Conservation (phyloP, 1,140 invertebrate genomes). For the Micrasema longulum region DNA sequence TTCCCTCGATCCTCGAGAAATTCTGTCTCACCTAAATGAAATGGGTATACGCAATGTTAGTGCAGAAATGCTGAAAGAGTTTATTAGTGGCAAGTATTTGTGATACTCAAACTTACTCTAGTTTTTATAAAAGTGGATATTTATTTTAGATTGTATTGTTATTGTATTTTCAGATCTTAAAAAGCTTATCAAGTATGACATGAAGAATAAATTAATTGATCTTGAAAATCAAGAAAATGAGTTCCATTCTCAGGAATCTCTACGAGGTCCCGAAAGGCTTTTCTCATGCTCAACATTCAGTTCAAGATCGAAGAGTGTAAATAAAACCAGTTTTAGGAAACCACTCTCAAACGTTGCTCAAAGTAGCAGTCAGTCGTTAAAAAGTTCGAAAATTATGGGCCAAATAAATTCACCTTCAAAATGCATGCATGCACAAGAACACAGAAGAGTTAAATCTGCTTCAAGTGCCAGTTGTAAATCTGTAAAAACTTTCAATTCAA, state of each 20-base stretch:
- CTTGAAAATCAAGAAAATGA: conserved; percentile 52
- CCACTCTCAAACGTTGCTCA: conserved; percentile 8
- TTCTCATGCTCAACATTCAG: conserved; percentile 65
- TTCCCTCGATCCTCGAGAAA: conserved; percentile 60
- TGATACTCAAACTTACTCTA: no score
- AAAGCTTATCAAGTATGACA: conserved; percentile 70
- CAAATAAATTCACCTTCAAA: conserved; percentile 57
- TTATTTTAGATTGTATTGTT: background rate
- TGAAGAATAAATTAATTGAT: conserved; percentile 53
- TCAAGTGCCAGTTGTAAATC: conserved; percentile 58
- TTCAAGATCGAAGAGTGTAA: conserved; percentile 60
- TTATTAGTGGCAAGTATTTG: conserved; percentile 55
- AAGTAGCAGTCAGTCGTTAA: background rate
- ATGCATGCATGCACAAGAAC: conserved; percentile 47
- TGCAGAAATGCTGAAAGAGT: conserved; percentile 62
- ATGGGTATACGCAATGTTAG: conserved; percentile 63
- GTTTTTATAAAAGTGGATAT: no score
- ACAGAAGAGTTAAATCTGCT: conserved; percentile 58
- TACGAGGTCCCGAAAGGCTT: conserved; percentile 61
- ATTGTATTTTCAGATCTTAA: conserved; percentile 67
- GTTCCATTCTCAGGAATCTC: conserved; percentile 50
- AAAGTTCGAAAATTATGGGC: conserved; percentile 8
- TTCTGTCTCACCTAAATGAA: conserved; percentile 62
- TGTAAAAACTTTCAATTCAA: conserved; percentile 58
- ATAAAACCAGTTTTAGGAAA: conserved; percentile 39